A percentile compares a stretch with the other conserved stretches of the same genome.
These are phyloP conservation scores for Sebastiscus tertius DNA, from an alignment of 2,797 vertebrate species.

Conservation along the genomic window DNA sequence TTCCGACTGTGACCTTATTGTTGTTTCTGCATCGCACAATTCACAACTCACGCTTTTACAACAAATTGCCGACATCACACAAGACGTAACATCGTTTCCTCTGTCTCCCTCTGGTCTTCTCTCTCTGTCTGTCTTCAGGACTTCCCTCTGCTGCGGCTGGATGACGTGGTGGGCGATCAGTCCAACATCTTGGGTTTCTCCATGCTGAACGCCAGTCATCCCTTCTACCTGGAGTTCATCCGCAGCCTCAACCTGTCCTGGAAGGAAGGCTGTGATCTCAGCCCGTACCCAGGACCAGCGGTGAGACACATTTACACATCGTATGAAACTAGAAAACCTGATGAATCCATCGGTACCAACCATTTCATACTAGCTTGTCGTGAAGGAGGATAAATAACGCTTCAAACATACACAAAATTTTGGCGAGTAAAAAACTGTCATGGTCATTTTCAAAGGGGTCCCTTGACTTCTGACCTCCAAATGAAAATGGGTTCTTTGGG, in stretches of 20 bases:
- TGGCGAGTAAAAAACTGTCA: too few relatives aligned
- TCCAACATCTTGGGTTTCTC: slow-evolving; percentile 92
- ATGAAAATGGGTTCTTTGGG: too few relatives aligned
- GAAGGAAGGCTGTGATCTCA: slow-evolving; percentile 86
- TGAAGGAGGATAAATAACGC: too few relatives aligned
- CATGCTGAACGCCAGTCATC: slow-evolving; percentile 88
- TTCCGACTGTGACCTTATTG: not conserved
- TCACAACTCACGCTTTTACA: not conserved
- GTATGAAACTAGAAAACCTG: too few relatives aligned
- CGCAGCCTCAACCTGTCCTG: slow-evolving; percentile 90
- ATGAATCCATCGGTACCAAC: too few relatives aligned
- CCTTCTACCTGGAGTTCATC: slow-evolving; percentile 88
- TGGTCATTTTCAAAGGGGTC: too few relatives aligned
- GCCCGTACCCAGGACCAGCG: slow-evolving; percentile 69
- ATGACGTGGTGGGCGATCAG: slow-evolving; percentile 85
- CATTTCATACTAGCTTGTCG: too few relatives aligned
- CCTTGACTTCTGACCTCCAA: too few relatives aligned
- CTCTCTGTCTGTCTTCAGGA: slow-evolving; percentile 80
- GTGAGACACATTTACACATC: slow-evolving; percentile 34
- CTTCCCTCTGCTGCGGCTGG: slow-evolving; percentile 88
- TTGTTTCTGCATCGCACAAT: not conserved
- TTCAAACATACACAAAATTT: too few relatives aligned
- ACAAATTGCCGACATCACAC: not conserved
- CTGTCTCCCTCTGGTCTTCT: not conserved
- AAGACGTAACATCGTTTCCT: not conserved